Evolutionary conservation across 1,140 invertebrate genomes (phyloP), one percentile per base, ranked within the genome.

Genomic region (Thaumetopoea pityocampa): DNA sequence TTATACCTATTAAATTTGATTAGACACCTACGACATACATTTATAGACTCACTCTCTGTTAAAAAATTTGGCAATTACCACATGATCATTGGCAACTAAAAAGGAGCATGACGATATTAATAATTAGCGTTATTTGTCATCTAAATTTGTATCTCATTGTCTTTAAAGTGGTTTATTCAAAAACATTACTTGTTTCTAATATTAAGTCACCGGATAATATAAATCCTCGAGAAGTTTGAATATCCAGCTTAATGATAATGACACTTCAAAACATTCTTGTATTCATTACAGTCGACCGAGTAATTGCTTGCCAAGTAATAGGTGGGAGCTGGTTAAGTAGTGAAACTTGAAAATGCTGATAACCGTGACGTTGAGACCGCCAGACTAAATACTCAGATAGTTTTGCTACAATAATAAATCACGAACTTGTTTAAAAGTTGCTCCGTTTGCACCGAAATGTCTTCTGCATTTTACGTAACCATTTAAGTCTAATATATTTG

Each of bases 391-490:
- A 66, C 54, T 61, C 28, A 41, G 49, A 55, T 65, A 61, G 62
- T 66, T 66, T 52, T 42, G 51, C 46, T 52, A 53, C 53, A 45
- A 51, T 57, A 60, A 60, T 65, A 65, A 65, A 60, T 65, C 61
- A 55, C 43, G 38, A 60, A 65, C 36, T 65, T 50, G 47, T 52
- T 41, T 40, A 19, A 40, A 38, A 58, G 29, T 58, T 37, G 16
- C 18, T 38, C 32, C 32, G 40, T 22, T 42, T 24, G 12, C 12
- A 8, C 18, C 28, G 18, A 22, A 51, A 40, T 38, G 28, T 43
- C 47, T 50, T 44, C 32, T 40, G 41, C 18, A 44, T 44, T 44
- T 44, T 44, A 19, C 29, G 19, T 18, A 12, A 20, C 3, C 32
- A 24, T 6, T 16, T 23, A 28, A n/a, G n/a, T n/a, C n/a, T n/a